Percentiles rank a stretch among this genome's conserved stretches.
phyloP scores from a whole-genome alignment of 2,797 vertebrate genomes.

The Picus viridis region DNA sequence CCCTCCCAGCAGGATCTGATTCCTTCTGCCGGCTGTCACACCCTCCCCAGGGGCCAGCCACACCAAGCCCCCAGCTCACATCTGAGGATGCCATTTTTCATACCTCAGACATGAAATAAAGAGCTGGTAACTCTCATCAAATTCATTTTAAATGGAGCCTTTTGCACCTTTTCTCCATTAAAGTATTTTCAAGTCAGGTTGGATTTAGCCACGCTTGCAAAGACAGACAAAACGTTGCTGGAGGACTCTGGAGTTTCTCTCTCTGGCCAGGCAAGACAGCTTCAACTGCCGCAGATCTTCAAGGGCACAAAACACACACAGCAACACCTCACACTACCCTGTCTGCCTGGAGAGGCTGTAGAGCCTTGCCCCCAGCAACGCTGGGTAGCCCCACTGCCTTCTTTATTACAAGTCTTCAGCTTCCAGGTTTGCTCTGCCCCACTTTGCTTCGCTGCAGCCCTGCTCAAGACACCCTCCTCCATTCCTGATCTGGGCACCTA shows the following conservation, averaged over 20 bases:
- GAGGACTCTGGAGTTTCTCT: neutral
- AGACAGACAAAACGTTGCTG: neutral
- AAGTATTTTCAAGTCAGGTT: neutral
- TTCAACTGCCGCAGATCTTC: neutral
- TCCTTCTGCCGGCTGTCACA: neutral
- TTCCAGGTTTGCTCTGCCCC: neutral
- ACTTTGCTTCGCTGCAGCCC: neutral
- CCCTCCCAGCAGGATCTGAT: neutral
- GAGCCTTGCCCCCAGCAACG: neutral
- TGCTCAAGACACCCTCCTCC: no score
- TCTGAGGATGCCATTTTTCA: neutral
- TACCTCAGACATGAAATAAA: neutral
- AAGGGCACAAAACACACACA: accelerated
- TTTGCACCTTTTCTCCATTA: neutral
- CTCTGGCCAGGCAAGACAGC: neutral
- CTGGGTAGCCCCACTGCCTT: neutral
- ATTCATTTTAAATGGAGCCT: neutral
- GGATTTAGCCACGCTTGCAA: neutral
- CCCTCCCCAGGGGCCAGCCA: neutral
- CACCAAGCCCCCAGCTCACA: accelerated
- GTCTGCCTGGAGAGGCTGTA: neutral
- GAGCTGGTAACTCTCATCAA: neutral
- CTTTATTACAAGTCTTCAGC: neutral
- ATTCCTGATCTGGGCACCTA: neutral
- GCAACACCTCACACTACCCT: neutral